Conservation (phyloP, 2,888 invertebrate genomes). For the Apamea crenata region DNA sequence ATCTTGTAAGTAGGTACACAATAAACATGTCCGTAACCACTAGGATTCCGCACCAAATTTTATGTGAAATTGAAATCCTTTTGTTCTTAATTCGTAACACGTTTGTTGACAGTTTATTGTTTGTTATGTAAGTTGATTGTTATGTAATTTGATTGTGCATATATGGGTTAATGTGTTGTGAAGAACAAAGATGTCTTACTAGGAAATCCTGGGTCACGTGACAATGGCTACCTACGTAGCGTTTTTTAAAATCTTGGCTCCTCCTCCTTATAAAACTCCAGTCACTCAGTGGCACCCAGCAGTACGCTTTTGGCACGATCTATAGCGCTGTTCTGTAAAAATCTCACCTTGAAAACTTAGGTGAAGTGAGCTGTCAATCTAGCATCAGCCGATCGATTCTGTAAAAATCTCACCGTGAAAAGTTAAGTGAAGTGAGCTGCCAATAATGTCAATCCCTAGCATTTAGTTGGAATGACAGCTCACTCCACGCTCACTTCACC, state of each 20-base stretch:
- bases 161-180: conserved; percentile 8
- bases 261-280: not conserved
- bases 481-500: too few species aligned
- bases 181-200: not conserved
- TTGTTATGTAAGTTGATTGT: conserved; percentile 11
- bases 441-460: too few species aligned
- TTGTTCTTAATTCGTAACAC: conserved; percentile 30
- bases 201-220: not conserved
- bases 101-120: conserved; percentile 18
- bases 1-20: not conserved
- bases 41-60: conserved; percentile 43
- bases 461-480: too few species aligned
- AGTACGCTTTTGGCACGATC: too few species aligned
- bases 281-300: not conserved
- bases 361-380: too few species aligned
- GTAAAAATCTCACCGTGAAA: too few species aligned
- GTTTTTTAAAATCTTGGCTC: too few species aligned
- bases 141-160: conserved; percentile 5
- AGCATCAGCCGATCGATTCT: too few species aligned
- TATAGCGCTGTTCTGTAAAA: too few species aligned
- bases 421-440: too few species aligned
- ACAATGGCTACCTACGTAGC: not conserved
- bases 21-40: conserved; percentile 9
- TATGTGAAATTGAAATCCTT: conserved; percentile 41
- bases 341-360: too few species aligned